Base-by-base conservation (phyloP, 2,888 invertebrate species). In the Incurvaria masculella region DNA sequence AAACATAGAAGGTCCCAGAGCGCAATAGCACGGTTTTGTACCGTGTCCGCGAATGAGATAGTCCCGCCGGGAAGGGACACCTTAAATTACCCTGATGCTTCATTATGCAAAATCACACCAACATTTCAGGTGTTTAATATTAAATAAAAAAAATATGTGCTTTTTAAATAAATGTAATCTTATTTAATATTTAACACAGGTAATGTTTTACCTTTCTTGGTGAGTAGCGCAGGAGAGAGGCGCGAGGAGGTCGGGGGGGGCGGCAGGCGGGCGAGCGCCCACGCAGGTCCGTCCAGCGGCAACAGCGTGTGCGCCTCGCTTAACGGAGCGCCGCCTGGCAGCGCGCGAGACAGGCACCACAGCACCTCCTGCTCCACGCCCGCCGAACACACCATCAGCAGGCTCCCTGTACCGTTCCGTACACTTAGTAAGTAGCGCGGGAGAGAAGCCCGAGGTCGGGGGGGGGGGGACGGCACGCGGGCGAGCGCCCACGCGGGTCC, bases 401-500 rank as follows among this genome's bases (percentile, higher is more conserved):
- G 56, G 0, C 76, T 65, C 39, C 78, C 89, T 88, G 60, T n/a
- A n/a, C n/a, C n/a, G n/a, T n/a, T n/a, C n/a, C n/a, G n/a, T n/a
- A n/a, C n/a, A n/a, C 49, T 68, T 75, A 26, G 65, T 55, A 0
- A 70, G 58, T 18, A 78, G 50, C 1, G 73, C 68, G 1, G 63
- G 61, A 1, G 78, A 75, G 6, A 76, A 57, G 48, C 70, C 63
- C 11, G 63, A 59, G 2, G 63, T n/a, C n/a, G 58, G 38, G 69
- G 68, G 2, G 57, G 56, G 10, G 49, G 39, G 4, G 64, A 60
- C 2, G 73, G 72, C 47, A 79, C 56, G 5, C 74, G 66, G 0
- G 73, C 70, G 59, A 97, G 80, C 4, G 92, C 91, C 89, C 95
- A 92, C 0, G 91, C 91, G 6, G 89, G 87, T n/a, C 94, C 94